Evolutionary conservation across 1,140 invertebrate species (phyloP).

Genomic region (Lordiphosa collinella): DNA sequence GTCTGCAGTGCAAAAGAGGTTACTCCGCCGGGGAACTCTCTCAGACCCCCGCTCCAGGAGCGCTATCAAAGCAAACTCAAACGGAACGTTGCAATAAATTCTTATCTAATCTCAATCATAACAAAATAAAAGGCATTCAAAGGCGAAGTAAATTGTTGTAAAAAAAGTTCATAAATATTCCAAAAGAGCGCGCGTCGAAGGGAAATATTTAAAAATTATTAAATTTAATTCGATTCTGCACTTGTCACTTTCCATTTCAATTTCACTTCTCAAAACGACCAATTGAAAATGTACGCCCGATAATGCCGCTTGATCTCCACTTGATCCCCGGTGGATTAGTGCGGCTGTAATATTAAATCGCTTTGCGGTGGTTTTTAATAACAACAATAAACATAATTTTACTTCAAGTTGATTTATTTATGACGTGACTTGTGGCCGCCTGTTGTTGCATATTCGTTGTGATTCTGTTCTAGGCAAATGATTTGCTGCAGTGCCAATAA

Average conservation of each 20-base stretch:
- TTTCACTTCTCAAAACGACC: conserved; percentile 4
- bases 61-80: conserved; percentile 47
- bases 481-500: conserved; percentile 53
- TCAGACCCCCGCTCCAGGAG: background rate
- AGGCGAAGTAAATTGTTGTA: conserved; percentile 52
- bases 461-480: conserved; percentile 40
- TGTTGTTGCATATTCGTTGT: conserved; percentile 19
- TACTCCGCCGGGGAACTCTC: conserved; percentile 19
- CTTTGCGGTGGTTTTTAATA: conserved; percentile 69
- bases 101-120: conserved; percentile 76
- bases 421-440: conserved; percentile 25
- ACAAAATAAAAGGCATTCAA: conserved; percentile 69
- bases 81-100: conserved; percentile 70
- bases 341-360: conserved; percentile 77
- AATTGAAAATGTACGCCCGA: conserved; percentile 59
- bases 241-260: conserved; percentile 48
- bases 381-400: conserved; percentile 74
- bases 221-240: conserved; percentile 42
- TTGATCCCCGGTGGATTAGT: conserved; percentile 77
- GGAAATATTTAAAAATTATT: conserved; percentile 19
- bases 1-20: conserved; percentile 21
- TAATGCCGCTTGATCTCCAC: conserved; percentile 74
- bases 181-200: background rate
- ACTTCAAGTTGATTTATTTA: conserved; percentile 62
- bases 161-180: conserved; percentile 48